phyloP scores from a whole-genome alignment of 2,113 vertebrate species.

The Chrysemys picta region DNA sequence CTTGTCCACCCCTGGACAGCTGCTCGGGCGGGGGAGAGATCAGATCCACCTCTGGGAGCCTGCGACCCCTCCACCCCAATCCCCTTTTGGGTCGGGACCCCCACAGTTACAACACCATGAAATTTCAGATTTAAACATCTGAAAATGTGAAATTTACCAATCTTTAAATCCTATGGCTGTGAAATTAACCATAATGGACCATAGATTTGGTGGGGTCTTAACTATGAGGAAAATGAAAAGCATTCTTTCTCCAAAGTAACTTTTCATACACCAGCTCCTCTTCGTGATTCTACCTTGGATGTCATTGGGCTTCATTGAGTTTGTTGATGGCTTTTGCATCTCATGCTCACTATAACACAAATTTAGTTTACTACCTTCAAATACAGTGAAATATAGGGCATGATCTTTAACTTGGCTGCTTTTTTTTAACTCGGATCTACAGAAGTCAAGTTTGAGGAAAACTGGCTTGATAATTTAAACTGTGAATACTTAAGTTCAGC shows the following conservation, averaged over 20 bases:
- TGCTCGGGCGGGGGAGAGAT: no score
- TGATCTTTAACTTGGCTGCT: neutral
- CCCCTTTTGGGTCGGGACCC: no score
- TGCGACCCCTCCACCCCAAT: no score
- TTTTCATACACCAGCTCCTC: neutral
- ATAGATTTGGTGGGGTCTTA: no score
- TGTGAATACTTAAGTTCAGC: neutral
- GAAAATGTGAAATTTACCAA: no score
- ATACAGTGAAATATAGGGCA: neutral
- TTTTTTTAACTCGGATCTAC: neutral
- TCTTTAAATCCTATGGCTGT: no score
- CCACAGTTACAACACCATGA: no score
- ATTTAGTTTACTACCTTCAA: neutral
- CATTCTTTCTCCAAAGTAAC: neutral
- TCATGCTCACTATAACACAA: neutral
- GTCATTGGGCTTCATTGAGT: neutral
- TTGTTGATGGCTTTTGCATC: neutral
- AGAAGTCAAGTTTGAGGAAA: neutral
- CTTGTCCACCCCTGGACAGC: no score
- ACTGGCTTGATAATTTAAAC: neutral
- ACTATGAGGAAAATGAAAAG: neutral
- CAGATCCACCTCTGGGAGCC: no score
- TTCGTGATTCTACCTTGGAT: no score
- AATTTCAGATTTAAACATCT: no score
- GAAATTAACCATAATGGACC: no score